Evolutionary conservation across 1,140 invertebrate species (phyloP), one percentile per base, ranked within the genome.

Genomic region (Atta texana): DNA sequence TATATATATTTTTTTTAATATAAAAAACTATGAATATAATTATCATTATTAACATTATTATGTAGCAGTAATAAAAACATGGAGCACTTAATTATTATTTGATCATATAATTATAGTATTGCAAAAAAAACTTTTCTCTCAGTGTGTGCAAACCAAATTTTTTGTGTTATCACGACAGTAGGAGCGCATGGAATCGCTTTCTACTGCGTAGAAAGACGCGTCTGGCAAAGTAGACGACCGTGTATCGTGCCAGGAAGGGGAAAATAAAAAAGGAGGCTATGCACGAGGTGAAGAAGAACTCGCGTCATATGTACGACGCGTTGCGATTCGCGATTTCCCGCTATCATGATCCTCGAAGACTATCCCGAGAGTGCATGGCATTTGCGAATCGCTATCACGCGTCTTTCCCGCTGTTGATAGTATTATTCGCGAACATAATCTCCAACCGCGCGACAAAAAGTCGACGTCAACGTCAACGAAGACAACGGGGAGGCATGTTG

Each of bases 171-270:
- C 14, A 21, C n/a, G n/a, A 81, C 18, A 16, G 16, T n/a, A 24
- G n/a, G 8, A n/a, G 6, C 7, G 8, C n/a, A 16, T 12, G 68
- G 1, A 61, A n/a, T 14, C 21, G 55, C 51, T n/a, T n/a, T n/a
- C 18, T 85, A 72, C 88, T 89, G 87, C 87, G 88, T 21, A 90
- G 85, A 90, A 78, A 77, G 85, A 78, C 77, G 77, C 72, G 89
- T 57, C 85, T 87, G 64, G 49, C 55, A 16, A 55, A 78, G 85
- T 85, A 89, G 88, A 90, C 68, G 89, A 90, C 85, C 85, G 88
- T 61, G 34, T 31, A 57, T 78, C 88, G 88, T 53, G 77, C 51
- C 75, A 59, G 64, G 55, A 16, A 49, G 63, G 51, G 39, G 44
- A 82, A 82, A 74, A 84, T 84, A 84, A 84, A 89, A 75, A 61